Evolutionary conservation across 1,140 invertebrate genomes (phyloP).

Genomic region (Drosophila arawakana): DNA sequence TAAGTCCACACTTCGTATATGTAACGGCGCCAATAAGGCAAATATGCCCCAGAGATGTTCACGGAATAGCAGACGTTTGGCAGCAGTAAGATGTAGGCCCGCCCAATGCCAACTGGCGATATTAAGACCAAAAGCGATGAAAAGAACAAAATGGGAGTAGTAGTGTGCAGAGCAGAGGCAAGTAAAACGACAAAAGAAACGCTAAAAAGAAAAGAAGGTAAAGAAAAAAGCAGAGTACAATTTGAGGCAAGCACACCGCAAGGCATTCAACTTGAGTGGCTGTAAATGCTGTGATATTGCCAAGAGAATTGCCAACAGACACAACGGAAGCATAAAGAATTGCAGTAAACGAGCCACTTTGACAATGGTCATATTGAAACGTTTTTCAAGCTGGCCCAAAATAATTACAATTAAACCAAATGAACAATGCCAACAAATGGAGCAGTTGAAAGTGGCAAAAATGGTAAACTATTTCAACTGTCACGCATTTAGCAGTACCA

Average conservation of each 20-base stretch:
- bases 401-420: constrained; percentile 55
- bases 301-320: constrained; percentile 24
- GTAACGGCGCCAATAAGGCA: constrained; percentile 22
- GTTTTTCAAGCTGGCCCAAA: constrained; percentile 60
- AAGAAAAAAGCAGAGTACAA: constrained; percentile 8
- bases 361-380: constrained; percentile 54
- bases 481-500: constrained; percentile 41
- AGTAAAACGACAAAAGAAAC: neutral
- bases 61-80: constrained; percentile 17
- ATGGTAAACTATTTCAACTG: constrained; percentile 68
- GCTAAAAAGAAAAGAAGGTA: neutral
- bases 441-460: constrained; percentile 41
- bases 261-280: constrained; percentile 78
- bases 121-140: constrained; percentile 42
- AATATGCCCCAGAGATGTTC: constrained; percentile 52
- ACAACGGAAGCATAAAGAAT: constrained; percentile 32
- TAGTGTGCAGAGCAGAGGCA: neutral
- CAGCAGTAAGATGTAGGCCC: constrained; percentile 10
- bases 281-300: constrained; percentile 63
- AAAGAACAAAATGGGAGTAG: neutral
- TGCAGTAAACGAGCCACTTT: constrained; percentile 40
- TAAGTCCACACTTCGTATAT: constrained; percentile 26
- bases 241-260: constrained; percentile 59
- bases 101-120: constrained; percentile 42
- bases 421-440: neutral